Base-by-base conservation (phyloP, 2,113 vertebrate species). In the Psammodynastes pulverulentus region DNA sequence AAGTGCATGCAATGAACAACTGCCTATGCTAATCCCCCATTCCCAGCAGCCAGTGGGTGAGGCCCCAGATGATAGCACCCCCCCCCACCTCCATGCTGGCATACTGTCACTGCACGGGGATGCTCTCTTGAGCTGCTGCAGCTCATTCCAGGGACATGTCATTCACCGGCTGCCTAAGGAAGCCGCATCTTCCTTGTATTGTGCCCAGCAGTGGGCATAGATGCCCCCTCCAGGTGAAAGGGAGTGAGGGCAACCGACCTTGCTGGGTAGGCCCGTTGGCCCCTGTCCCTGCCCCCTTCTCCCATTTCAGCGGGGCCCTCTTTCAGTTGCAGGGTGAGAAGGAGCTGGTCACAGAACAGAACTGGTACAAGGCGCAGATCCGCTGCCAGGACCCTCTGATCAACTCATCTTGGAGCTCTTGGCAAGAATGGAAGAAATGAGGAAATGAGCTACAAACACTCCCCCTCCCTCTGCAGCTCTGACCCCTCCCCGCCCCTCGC, bases 331-430 rank as follows among this genome's bases (percentile, higher is more conserved):
- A 95, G 93, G 96, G 94, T 54, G 88, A 86, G 0, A 0, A 0
- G 0, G 94, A 96, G 89, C 90, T 94, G 86, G 10, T 9, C 0
- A 2, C 0, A 2, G 17, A 94, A 67, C 15, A 0, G 88, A 26
- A 21, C 0, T 12, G 0, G 0, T 3, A 0, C n/a, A 89, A 91
- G 10, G 96, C 84, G 46, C 91, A 93, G 49, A 94, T 96, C 93
- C 95, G 96, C 95, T 97, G 96, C 94, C 67, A 43, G 84, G 96
- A 96, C 34, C 94, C 93, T 90, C 91, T 93, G 0, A 1, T 10
- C 2, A 53, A 29, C 23, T 48, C 49, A 0, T 1, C 93, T 56
- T 97, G 96, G 96, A 95, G 96, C 92, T 88, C 95, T 51, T 96
- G 96, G 96, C 95, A 86, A 0, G 0, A 86, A n/a, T 97, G 96